Conservation (phyloP, 64 coral and sea anemone species). For the Catalaphyllia jardinei region DNA sequence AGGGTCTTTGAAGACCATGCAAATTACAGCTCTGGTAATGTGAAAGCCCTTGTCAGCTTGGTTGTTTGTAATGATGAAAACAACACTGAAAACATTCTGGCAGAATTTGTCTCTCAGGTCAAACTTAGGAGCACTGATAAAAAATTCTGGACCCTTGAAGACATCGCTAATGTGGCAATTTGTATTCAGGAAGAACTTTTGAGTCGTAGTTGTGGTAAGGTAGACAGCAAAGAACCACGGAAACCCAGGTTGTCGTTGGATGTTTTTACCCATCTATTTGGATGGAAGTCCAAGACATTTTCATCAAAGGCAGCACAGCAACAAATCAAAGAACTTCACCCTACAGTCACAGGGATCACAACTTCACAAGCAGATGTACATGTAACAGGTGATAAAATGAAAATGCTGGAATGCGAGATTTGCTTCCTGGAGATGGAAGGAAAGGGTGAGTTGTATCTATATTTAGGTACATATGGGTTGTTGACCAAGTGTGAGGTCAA, state of each 20-base stretch:
- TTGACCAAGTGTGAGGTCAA: no score
- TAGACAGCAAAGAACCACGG: neutral
- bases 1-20: constrained; percentile 7
- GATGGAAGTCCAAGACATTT: constrained; percentile 35
- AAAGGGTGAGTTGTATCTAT: neutral
- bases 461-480: no score
- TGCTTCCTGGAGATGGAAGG: constrained; percentile 7
- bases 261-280: constrained; percentile 38
- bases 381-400: no score
- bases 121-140: neutral
- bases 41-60: constrained; percentile 21
- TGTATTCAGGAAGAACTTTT: neutral
- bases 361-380: neutral
- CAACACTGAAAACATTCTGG: neutral
- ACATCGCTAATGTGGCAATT: neutral
- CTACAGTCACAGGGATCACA: neutral
- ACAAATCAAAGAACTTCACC: neutral
- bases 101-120: constrained; percentile 2
- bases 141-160: neutral
- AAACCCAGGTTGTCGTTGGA: constrained; percentile 16
- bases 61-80: neutral
- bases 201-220: neutral
- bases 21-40: neutral
- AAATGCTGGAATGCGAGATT: constrained; percentile 30
- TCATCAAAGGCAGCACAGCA: neutral